A percentile compares a stretch with the other conserved stretches of the same genome.
Evolutionary conservation across 2,113 vertebrate species (phyloP).

Genomic region (Apodemus sylvaticus): DNA sequence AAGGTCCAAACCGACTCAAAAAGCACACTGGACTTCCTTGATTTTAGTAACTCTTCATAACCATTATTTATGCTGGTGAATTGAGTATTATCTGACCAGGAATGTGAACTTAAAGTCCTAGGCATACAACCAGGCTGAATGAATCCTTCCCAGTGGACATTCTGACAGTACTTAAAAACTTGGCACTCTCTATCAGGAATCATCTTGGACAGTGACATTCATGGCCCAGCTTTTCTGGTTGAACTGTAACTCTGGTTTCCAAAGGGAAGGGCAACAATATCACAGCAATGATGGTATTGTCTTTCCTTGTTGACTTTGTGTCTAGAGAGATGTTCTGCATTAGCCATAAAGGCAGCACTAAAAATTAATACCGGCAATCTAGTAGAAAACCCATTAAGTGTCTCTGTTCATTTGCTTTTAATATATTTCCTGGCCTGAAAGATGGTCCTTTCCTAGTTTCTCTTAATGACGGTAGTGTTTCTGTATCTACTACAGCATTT

Average conservation of each 20-base stretch:
- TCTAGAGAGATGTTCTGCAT: slow-evolving; percentile 23
- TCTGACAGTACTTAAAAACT: slow-evolving; percentile 40
- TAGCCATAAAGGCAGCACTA: not conserved
- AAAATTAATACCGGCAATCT: slow-evolving; percentile 21
- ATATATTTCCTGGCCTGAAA: slow-evolving; percentile 31
- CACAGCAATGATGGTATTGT: not conserved
- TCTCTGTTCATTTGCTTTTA: slow-evolving; percentile 13
- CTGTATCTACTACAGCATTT: slow-evolving; percentile 17
- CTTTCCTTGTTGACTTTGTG: slow-evolving; percentile 6
- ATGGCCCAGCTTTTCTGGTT: slow-evolving; percentile 48
- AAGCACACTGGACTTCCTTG: not conserved
- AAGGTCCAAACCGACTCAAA: not conserved
- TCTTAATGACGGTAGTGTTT: slow-evolving; percentile 53
- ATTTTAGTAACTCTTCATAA: not conserved
- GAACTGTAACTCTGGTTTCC: not conserved
- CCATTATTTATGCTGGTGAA: not conserved
- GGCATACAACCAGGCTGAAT: slow-evolving; percentile 9
- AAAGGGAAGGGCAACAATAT: slow-evolving; percentile 1
- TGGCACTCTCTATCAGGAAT: not conserved
- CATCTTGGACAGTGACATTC: not conserved
- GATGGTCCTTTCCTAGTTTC: slow-evolving; percentile 47
- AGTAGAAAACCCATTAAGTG: slow-evolving; percentile 37
- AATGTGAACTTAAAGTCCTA: slow-evolving; percentile 54
- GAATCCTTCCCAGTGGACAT: slow-evolving; percentile 56
- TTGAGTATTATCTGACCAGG: not conserved